Evolutionary conservation across 2,888 invertebrate genomes (phyloP).

Genomic region (Julus scanicus): DNA sequence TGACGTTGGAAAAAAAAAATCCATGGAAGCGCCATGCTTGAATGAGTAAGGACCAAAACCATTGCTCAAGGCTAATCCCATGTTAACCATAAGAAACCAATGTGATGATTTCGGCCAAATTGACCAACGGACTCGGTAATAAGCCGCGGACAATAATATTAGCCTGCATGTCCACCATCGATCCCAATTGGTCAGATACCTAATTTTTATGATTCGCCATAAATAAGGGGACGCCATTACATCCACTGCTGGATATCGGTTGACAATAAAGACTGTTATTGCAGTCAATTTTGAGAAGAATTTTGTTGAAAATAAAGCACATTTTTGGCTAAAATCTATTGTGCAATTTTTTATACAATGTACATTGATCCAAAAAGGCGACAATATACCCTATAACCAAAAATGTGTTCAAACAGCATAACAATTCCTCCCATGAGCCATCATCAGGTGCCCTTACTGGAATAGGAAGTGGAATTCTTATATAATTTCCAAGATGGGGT

Average conservation of each 20-base stretch:
- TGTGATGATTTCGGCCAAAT: conserved; percentile 19
- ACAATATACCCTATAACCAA: too few species aligned
- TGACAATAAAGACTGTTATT: neutral
- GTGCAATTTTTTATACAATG: too few species aligned
- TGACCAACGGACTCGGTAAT: neutral
- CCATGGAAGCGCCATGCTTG: neutral
- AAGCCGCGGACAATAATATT: neutral
- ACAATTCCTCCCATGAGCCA: too few species aligned
- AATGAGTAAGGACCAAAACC: neutral
- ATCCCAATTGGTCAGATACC: neutral
- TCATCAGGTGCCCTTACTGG: too few species aligned
- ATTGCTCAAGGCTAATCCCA: conserved; percentile 18
- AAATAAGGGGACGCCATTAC: neutral
- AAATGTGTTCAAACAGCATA: too few species aligned
- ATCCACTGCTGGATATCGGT: neutral
- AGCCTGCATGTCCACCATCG: neutral
- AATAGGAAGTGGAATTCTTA: too few species aligned
- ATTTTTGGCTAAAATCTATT: too few species aligned
- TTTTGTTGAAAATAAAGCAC: too few species aligned
- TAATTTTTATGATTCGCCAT: neutral
- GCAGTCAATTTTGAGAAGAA: neutral
- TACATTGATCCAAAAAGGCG: too few species aligned
- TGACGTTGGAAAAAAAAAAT: neutral
- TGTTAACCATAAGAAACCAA: conserved; percentile 22
- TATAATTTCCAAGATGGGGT: too few species aligned